Base-by-base conservation (phyloP, 1,140 invertebrate genomes). In the Eupristina koningsbergeri region DNA sequence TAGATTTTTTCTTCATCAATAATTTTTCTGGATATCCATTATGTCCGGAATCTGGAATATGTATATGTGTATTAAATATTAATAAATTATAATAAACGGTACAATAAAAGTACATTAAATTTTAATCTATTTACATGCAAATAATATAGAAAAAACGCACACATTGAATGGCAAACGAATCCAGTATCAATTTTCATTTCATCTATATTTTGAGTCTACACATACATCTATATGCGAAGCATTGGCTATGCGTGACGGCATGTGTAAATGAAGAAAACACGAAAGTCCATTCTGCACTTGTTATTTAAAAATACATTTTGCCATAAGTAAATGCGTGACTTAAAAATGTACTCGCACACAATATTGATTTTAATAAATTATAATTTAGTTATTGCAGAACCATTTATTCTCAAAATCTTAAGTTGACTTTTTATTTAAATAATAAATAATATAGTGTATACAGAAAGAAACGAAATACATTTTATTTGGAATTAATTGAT, bases 301-400 rank as follows among this genome's bases (percentile, higher is more conserved):
- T 36, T 58, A 58, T 77, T 61, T 15, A 31, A 36, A 41, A 67
- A 31, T 6, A 67, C 64, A 22, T 41, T 41, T n/a, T 5, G n/a
- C 41, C 13, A 41, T 15, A 36, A 50, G 75, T 7, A 74, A 50
- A 1, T 47, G 45, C 36, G 67, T 41, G 67, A 71, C 67, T 71
- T 71, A 5, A 19, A n/a, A 29, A 13, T 15, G 31, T 34, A n/a
- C 58, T 9, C 53, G 19, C 31, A 39, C 63, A 58, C 26, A 45
- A 61, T 73, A 80, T 80, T 50, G 79, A 81, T 81, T n/a, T 53
- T 29, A 22, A n/a, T 50, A 47, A 9, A 31, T 41, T 73, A 2
- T 11, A 26, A 29, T 22, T 9, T 0, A 31, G 31, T n/a, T 6
- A 26, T 53, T 9, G 36, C 31, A 69, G 39, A 29, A 69, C 47